phyloP scores from a whole-genome alignment of 2,797 vertebrate species.

The Crocodylus rhombifer region DNA sequence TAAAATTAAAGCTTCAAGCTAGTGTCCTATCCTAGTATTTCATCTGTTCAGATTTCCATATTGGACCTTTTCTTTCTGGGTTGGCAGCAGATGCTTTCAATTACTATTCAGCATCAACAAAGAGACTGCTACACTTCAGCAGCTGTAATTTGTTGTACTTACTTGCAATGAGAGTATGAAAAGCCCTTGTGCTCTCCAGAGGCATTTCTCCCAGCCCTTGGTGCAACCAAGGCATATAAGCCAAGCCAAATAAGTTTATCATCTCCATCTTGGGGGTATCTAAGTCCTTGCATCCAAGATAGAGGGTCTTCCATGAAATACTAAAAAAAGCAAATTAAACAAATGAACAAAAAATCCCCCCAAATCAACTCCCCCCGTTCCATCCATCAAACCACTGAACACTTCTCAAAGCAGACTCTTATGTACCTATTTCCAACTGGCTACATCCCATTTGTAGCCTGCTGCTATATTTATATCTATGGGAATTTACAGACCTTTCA shows the following conservation, averaged over 20 bases:
- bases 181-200: background rate
- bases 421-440: background rate
- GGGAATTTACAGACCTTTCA: background rate
- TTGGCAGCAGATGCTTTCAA: slow-evolving; percentile 34
- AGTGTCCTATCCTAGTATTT: slow-evolving; percentile 23
- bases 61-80: background rate
- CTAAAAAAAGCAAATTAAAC: background rate
- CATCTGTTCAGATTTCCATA: slow-evolving; percentile 33
- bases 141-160: background rate
- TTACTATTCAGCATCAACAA: slow-evolving; percentile 1
- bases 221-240: background rate
- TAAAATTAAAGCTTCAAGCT: slow-evolving; percentile 42
- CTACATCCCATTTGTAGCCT: background rate
- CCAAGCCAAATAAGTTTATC: background rate
- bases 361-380: background rate
- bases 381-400: background rate
- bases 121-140: background rate
- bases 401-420: too few species aligned
- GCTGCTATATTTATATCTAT: background rate
- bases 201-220: background rate
- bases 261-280: background rate
- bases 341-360: background rate
- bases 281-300: background rate
- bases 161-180: background rate
- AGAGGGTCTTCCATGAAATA: background rate